A percentile compares a stretch with the other conserved stretches of the same genome.
These are phyloP conservation scores for Tiphia femorata DNA, from an alignment of 2,888 invertebrate genomes.

Conservation along the genomic window DNA sequence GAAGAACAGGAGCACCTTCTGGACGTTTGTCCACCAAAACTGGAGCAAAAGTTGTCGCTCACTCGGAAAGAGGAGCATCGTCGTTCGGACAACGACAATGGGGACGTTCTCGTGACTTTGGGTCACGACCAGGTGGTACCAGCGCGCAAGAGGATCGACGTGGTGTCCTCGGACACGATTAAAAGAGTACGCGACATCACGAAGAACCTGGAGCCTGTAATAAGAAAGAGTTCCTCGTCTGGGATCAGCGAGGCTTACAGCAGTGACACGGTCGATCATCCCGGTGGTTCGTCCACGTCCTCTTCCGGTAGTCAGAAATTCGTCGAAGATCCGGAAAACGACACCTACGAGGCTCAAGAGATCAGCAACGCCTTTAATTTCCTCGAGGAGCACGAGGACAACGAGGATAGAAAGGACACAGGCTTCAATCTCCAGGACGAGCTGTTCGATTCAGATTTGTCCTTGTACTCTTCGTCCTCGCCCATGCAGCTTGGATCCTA, in stretches of 20 bases:
- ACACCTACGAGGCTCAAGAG: constrained; percentile 53
- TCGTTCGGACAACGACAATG: constrained; percentile 36
- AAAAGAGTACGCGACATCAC: constrained; percentile 64
- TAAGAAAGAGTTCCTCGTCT: constrained; percentile 36
- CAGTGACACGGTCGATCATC: constrained; percentile 37
- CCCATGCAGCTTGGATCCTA: too few relatives aligned
- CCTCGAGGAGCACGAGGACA: constrained; percentile 58
- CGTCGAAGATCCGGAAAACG: constrained; percentile 29
- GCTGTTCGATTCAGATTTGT: too few relatives aligned
- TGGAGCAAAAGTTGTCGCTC: constrained; percentile 63
- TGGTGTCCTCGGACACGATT: constrained; percentile 65
- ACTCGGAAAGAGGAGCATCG: constrained; percentile 53
- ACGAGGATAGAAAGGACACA: too few relatives aligned
- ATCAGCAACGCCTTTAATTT: constrained; percentile 64
- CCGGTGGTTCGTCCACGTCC: constrained; percentile 10
- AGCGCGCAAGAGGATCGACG: constrained; percentile 61
- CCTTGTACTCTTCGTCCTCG: too few relatives aligned
- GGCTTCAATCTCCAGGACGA: too few relatives aligned
- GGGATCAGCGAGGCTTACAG: constrained; percentile 36
- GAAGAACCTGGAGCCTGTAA: constrained; percentile 63
- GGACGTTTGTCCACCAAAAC: constrained; percentile 63
- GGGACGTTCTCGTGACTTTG: constrained; percentile 59
- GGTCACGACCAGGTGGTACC: constrained; percentile 65
- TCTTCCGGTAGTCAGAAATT: not conserved
- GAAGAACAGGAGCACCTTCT: constrained; percentile 66